phyloP scores from a whole-genome alignment of 2,113 vertebrate genomes.

The Petromus typicus region DNA sequence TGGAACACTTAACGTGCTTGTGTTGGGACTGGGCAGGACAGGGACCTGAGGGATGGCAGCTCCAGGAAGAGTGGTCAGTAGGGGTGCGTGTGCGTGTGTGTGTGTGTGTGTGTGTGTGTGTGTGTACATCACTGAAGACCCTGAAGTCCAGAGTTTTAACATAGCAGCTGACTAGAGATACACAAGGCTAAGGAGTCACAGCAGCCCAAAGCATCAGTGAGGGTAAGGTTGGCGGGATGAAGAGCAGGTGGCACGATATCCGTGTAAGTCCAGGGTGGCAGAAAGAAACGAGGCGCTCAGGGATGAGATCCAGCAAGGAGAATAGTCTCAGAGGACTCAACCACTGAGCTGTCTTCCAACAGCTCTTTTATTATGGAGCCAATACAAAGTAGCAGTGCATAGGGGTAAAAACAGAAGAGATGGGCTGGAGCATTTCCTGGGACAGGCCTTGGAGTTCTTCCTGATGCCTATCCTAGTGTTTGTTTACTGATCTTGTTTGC shows the following conservation, averaged over 20 bases:
- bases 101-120: not conserved
- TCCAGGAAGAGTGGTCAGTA: not conserved
- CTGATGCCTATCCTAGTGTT: no score
- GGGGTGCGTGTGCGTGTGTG: not conserved
- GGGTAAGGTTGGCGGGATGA: not conserved
- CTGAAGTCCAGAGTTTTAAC: not conserved
- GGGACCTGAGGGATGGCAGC: not conserved
- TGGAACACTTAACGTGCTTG: not conserved
- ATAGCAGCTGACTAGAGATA: not conserved
- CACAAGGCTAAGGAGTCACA: not conserved
- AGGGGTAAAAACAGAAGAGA: no score
- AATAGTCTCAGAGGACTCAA: no score
- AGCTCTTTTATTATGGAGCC: no score
- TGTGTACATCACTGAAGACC: not conserved
- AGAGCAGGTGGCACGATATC: fast-evolving
- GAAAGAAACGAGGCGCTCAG: no score
- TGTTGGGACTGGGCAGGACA: not conserved
- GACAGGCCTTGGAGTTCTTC: no score
- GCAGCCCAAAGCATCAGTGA: not conserved
- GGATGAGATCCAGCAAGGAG: no score
- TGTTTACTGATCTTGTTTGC: no score
- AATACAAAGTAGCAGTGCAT: no score
- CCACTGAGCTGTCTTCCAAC: no score
- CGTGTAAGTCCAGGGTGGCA: no score
- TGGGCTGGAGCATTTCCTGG: no score